Conservation (phyloP, 1,140 invertebrate genomes). For the Ericerus pela region DNA sequence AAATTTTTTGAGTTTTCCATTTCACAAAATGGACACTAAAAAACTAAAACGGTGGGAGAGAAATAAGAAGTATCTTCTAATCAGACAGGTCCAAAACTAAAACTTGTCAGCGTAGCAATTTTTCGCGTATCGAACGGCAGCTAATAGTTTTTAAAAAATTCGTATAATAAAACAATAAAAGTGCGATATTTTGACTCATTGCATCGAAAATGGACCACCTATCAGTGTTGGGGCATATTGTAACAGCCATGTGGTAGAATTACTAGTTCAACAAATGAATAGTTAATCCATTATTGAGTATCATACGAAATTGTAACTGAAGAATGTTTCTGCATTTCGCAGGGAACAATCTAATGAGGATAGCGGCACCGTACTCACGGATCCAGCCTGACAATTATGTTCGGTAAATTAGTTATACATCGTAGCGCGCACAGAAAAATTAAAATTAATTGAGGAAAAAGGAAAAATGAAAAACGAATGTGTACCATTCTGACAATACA, state of each 20-base stretch:
- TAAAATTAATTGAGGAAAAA: background rate
- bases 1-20: no score
- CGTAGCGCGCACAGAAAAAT: background rate
- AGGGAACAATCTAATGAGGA: background rate
- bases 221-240: background rate
- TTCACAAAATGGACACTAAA: no score
- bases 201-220: background rate
- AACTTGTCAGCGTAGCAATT: no score
- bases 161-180: background rate
- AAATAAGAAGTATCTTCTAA: no score
- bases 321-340: background rate
- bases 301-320: background rate
- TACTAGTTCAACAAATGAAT: background rate
- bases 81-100: no score
- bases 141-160: no score
- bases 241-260: no score
- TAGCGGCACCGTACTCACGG: background rate
- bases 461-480: background rate
- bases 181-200: background rate
- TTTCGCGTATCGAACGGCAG: no score
- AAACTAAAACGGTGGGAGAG: no score
- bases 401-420: background rate
- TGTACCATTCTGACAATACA: background rate
- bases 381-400: slow-evolving; percentile 1
- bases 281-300: background rate